A percentile compares a stretch with the other conserved stretches of the same genome.
These are phyloP conservation scores for Petrosia ficiformis DNA, from an alignment of 37 sponge, comb jelly and placozoan species.

Conservation along the genomic window DNA sequence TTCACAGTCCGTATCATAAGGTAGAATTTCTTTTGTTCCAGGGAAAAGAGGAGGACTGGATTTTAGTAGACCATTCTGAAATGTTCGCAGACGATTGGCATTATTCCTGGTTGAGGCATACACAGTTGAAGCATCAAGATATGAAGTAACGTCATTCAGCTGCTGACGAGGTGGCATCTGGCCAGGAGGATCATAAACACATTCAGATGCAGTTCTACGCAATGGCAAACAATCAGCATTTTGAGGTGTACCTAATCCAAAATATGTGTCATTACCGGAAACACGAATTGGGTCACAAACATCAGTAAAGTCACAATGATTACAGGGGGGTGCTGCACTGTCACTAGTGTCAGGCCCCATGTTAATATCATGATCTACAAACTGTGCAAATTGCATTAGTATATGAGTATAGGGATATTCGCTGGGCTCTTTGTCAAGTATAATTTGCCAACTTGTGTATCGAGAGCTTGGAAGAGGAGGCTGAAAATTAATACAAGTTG, in stretches of 20 bases:
- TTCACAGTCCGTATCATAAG: slow-evolving; percentile 24
- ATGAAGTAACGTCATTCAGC: slow-evolving; percentile 82
- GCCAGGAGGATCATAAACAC: not conserved
- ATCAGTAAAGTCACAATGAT: slow-evolving; percentile 19
- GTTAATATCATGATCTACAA: slow-evolving; percentile 69
- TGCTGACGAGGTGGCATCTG: slow-evolving; percentile 49
- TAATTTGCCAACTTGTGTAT: slow-evolving; percentile 38
- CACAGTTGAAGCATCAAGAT: slow-evolving; percentile 79
- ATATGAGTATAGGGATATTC: slow-evolving; percentile 34
- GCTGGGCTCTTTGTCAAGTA: slow-evolving; percentile 18
- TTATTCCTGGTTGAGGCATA: slow-evolving; percentile 62
- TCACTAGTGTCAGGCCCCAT: slow-evolving; percentile 42
- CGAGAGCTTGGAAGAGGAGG: slow-evolving; percentile 71
- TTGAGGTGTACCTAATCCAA: slow-evolving; percentile 27
- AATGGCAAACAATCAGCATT: slow-evolving; percentile 50
- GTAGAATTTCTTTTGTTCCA: slow-evolving; percentile 60
- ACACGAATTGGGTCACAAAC: slow-evolving; percentile 70
- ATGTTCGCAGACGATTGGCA: slow-evolving; percentile 22
- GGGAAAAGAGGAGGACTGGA: too few species aligned
- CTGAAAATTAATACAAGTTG: too few species aligned
- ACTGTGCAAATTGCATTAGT: slow-evolving; percentile 86
- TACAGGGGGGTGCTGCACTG: slow-evolving; percentile 9
- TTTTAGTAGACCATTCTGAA: slow-evolving; percentile 43
- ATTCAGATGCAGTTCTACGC: slow-evolving; percentile 47
- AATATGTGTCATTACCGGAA: slow-evolving; percentile 39